Percentiles rank a stretch among this genome's conserved stretches.
These are phyloP conservation scores for Rutilus rutilus DNA, from an alignment of 2,113 vertebrate species.

Conservation along the genomic window DNA sequence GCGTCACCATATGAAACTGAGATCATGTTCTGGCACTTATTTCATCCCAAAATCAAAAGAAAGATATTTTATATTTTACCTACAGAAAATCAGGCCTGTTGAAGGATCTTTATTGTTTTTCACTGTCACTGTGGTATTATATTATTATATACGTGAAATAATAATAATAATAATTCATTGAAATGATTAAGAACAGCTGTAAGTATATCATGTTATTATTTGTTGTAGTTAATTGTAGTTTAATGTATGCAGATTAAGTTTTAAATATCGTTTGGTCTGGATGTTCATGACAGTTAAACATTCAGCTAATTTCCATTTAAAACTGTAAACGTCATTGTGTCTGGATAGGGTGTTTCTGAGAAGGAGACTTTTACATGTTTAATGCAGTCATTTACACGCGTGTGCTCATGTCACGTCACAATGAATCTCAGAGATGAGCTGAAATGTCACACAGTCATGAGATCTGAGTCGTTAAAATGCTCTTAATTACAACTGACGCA, in stretches of 20 bases:
- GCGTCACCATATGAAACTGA: background rate
- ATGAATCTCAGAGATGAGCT: background rate
- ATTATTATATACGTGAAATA: no score
- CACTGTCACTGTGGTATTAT: no score
- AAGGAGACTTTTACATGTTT: background rate
- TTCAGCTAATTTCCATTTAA: background rate
- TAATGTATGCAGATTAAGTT: no score
- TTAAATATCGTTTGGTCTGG: no score
- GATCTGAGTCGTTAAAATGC: slow-evolving; percentile 36
- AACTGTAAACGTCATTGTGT: background rate
- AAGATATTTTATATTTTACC: background rate
- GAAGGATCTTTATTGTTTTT: background rate
- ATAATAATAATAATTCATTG: no score
- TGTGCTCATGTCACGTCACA: background rate
- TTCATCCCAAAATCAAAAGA: background rate
- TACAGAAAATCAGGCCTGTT: background rate
- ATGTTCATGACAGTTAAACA: no score
- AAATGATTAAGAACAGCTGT: background rate
- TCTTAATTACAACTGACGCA: background rate
- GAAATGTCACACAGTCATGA: background rate
- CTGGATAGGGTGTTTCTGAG: background rate
- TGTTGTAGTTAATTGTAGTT: background rate
- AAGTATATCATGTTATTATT: background rate
- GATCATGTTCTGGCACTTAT: background rate
- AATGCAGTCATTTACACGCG: background rate